These are phyloP conservation scores for Grammomys dolichurus DNA, from an alignment of 2,113 vertebrate genomes.

Conservation along the genomic window DNA sequence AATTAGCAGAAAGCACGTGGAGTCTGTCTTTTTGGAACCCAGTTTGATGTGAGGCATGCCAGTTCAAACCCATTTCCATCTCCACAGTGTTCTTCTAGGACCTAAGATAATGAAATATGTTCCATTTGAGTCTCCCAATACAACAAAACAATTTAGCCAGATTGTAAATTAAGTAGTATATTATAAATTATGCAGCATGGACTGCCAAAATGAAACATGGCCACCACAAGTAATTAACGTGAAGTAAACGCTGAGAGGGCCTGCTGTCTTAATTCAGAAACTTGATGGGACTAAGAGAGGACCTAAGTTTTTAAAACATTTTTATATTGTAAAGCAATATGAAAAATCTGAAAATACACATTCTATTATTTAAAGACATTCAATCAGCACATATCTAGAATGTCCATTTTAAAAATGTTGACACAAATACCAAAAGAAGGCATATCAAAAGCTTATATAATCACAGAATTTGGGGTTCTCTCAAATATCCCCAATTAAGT, in stretches of 20 bases:
- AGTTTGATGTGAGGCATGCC: constrained; percentile 37
- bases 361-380: neutral
- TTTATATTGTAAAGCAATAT: constrained; percentile 16
- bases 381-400: constrained; percentile 6
- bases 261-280: constrained; percentile 25
- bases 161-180: constrained; percentile 73
- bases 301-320: neutral
- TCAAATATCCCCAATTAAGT: neutral
- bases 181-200: constrained; percentile 62
- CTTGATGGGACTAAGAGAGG: neutral
- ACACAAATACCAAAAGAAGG: constrained; percentile 1
- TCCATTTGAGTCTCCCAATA: constrained; percentile 47
- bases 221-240: constrained; percentile 49
- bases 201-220: constrained; percentile 42
- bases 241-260: neutral
- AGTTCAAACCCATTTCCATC: constrained; percentile 62
- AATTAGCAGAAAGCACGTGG: constrained; percentile 70
- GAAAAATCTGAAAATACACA: neutral
- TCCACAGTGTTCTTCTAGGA: constrained; percentile 57
- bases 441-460: neutral
- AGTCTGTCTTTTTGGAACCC: constrained; percentile 53
- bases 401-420: neutral
- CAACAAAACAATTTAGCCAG: constrained; percentile 68
- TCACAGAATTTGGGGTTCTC: neutral
- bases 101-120: constrained; percentile 71